Evolutionary conservation across 2,113 vertebrate species (phyloP), one percentile per base, ranked within the genome.

Genomic region (Eptesicus fuscus): DNA sequence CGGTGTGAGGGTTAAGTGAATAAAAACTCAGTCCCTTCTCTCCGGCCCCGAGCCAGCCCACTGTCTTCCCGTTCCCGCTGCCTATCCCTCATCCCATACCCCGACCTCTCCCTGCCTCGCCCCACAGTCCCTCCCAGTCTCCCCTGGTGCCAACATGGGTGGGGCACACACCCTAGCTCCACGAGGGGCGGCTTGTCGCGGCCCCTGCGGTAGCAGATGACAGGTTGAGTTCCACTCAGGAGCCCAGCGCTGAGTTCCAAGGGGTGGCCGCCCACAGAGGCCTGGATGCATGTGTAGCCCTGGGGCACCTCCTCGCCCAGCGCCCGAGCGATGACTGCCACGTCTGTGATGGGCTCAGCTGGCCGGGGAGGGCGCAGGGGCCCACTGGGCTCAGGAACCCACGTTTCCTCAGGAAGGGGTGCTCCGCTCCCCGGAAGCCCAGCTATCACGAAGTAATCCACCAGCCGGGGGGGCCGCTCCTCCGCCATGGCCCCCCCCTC

Each of bases 371-470:
- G 93, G 25, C 98, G 97, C 65, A 98, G 97, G 42, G 96, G 93
- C 51, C 96, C 97, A 22, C 96, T 95, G 97, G 98, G 30, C 77
- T 98, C 74, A 99, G 99, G 91, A 99, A 99, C 73, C 99, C 99
- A 98, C 94, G 98, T 14, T 98, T 98, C 92, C 94, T 98, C 77
- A 96, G 99, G 7, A 92, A 96, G 88, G 40, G 96, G 95, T 14
- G 92, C 88, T 87, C 96, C 95, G 4, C 87, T 73, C 35, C 96
- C 96, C 0, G 99, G 98, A 83, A 99, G 98, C 11, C 99, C 99
- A 1, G 99, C 99, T 95, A 99, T 99, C 97, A 99, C 99, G 22
- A 99, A 99, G 84, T 99, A 99, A 97, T 99, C 99, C 98, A 99
- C 99, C 97, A 99, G 98, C 98, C 99, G 99, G 5, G 99, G 99